Conservation (phyloP, 2,113 vertebrate genomes). For the Naja naja region DNA sequence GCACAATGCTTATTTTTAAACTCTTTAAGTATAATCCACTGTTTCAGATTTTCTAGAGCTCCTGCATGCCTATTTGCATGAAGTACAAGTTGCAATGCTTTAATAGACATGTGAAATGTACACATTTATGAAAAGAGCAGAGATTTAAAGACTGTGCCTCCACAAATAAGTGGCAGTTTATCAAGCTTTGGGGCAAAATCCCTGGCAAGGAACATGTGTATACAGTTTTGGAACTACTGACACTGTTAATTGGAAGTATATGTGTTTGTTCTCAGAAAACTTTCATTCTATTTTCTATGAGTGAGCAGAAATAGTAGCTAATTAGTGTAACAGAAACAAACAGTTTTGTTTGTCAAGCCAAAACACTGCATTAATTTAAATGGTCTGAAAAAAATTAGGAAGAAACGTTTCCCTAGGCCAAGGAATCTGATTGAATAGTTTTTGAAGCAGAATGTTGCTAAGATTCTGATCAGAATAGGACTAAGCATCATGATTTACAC, state of each 20-base stretch:
- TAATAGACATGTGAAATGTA: constrained; percentile 21
- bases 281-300: constrained; percentile 20
- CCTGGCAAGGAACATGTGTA: constrained; percentile 30
- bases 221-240: constrained; percentile 31
- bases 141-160: constrained; percentile 37
- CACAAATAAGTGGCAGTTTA: constrained; percentile 41
- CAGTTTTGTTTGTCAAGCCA: neutral
- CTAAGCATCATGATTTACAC: neutral
- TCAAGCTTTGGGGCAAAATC: constrained; percentile 27
- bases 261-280: neutral
- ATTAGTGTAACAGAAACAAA: neutral
- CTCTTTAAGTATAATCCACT: neutral
- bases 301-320: constrained; percentile 19
- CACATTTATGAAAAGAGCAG: constrained; percentile 21
- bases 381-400: neutral
- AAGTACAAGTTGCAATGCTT: constrained; percentile 9
- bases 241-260: neutral
- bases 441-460: neutral
- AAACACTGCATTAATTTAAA: neutral
- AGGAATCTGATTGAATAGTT: neutral
- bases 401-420: neutral
- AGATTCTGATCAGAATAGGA: neutral
- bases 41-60: constrained; percentile 3
- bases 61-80: neutral
- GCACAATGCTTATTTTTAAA: neutral